phyloP scores from a whole-genome alignment of 2,888 invertebrate genomes.

The Drosophila histrio region DNA sequence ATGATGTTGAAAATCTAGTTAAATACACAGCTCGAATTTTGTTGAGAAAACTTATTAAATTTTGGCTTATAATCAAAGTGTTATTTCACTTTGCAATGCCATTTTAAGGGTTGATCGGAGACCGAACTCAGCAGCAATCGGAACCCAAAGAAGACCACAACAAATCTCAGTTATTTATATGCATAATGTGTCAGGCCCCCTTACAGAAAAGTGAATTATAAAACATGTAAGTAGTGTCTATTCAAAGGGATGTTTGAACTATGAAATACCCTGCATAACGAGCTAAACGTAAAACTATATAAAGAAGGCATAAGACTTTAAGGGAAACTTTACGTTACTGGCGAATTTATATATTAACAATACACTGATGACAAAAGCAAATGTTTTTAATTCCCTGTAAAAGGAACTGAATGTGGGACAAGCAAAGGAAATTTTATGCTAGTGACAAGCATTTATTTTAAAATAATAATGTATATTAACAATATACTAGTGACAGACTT shows the following conservation, averaged over 20 bases:
- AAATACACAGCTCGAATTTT: constrained; percentile 2
- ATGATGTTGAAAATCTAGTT: background rate
- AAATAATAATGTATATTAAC: no score
- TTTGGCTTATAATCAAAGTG: background rate
- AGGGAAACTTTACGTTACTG: background rate
- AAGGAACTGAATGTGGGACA: background rate
- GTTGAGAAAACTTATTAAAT: constrained; percentile 7
- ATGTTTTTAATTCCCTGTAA: background rate
- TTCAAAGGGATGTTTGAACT: background rate
- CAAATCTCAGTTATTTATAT: constrained; percentile 26
- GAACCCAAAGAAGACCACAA: constrained; percentile 10
- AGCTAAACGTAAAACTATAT: background rate
- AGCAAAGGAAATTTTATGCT: background rate
- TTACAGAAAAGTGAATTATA: constrained; percentile 6
- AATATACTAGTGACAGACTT: no score
- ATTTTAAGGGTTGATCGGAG: constrained; percentile 29
- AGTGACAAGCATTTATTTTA: no score
- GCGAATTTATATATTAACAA: background rate
- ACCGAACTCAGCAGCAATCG: background rate
- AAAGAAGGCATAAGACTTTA: background rate
- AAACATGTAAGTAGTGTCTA: background rate
- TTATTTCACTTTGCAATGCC: background rate
- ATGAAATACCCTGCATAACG: background rate
- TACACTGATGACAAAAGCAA: background rate
- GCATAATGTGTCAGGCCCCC: background rate